Evolutionary conservation across 2,888 invertebrate species (phyloP).

Genomic region (Gnatocerus cornutus): DNA sequence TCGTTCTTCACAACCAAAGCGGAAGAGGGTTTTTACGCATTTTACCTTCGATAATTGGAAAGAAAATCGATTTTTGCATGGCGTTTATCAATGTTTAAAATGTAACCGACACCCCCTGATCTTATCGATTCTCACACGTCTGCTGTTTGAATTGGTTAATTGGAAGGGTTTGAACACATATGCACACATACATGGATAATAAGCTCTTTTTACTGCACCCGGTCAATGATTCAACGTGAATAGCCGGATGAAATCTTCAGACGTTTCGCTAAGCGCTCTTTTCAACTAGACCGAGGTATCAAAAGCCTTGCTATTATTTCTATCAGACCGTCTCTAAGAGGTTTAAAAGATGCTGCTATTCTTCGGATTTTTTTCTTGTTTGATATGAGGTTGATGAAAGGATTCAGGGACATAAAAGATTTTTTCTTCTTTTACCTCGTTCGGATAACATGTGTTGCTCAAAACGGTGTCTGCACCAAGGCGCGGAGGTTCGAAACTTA

Average conservation of each 20-base stretch:
- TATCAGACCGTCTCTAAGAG: conserved; percentile 56
- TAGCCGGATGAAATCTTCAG: conserved; percentile 47
- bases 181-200: conserved; percentile 31
- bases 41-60: conserved; percentile 46
- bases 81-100: conserved; percentile 20
- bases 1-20: conserved; percentile 49
- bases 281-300: conserved; percentile 48
- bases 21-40: conserved; percentile 53
- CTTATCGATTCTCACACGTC: conserved; percentile 27
- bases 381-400: conserved; percentile 41
- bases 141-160: conserved; percentile 11
- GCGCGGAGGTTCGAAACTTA: too few relatives aligned
- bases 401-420: conserved; percentile 45
- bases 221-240: conserved; percentile 42
- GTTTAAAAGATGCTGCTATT: conserved; percentile 53
- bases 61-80: conserved; percentile 36
- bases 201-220: conserved; percentile 25
- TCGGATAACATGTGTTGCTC: conserved; percentile 45
- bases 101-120: conserved; percentile 10
- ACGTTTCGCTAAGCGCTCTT: conserved; percentile 47
- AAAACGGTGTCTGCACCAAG: conserved; percentile 17
- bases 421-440: conserved; percentile 39
- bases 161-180: conserved; percentile 23
- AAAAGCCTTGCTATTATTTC: conserved; percentile 53
- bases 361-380: conserved; percentile 33